These are phyloP conservation scores for Orcinus orca DNA, from an alignment of 2,113 vertebrate genomes.

Conservation along the genomic window DNA sequence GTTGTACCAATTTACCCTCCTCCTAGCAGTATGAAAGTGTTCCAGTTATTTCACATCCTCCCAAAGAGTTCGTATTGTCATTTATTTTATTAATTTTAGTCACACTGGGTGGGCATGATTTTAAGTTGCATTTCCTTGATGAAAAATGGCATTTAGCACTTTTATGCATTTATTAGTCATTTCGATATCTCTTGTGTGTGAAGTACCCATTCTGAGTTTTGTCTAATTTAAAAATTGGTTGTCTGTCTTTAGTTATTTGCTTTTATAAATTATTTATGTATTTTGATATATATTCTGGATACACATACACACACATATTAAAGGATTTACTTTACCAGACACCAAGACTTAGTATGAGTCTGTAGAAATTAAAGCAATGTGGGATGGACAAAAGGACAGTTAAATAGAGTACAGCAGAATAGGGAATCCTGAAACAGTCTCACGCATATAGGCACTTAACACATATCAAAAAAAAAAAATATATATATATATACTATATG, in stretches of 20 bases:
- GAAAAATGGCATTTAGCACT: not conserved
- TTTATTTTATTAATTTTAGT: not conserved
- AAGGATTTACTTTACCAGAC: not conserved
- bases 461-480: no score
- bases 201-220: not conserved
- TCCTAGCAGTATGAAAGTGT: not conserved
- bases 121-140: not conserved
- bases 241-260: not conserved
- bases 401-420: not conserved
- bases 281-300: not conserved
- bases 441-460: not conserved
- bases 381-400: not conserved
- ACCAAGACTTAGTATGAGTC: not conserved
- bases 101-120: not conserved
- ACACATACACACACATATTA: not conserved
- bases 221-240: not conserved
- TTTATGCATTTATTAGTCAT: not conserved
- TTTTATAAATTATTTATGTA: not conserved
- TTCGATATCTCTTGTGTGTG: not conserved
- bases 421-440: not conserved
- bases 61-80: not conserved
- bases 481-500: no score
- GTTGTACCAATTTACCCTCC: not conserved
- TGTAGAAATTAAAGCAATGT: not conserved
- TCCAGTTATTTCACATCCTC: not conserved